A percentile compares a stretch with the other conserved stretches of the same genome.
Conservation (phyloP, 1,140 invertebrate genomes). For the Stegodyphus mimosarum region DNA sequence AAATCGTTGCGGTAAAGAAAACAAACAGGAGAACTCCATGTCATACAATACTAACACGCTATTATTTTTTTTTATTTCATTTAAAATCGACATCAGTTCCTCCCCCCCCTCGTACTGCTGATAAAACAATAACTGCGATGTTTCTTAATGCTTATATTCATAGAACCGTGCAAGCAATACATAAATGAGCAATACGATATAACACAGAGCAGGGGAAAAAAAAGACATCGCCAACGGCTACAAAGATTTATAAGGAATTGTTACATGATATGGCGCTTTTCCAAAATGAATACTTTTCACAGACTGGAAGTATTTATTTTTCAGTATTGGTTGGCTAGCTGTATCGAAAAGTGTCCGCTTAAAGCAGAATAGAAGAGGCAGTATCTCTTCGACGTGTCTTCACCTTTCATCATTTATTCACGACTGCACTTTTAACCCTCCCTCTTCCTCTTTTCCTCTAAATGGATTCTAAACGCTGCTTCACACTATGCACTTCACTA, state of each 20-base stretch:
- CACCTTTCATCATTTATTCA: slow-evolving; percentile 57
- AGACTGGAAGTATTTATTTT: neutral
- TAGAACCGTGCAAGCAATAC: too few relatives aligned
- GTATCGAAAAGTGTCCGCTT: neutral
- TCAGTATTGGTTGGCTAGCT: neutral
- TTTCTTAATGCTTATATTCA: too few relatives aligned
- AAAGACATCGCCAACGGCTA: neutral
- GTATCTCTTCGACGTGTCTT: slow-evolving; percentile 21
- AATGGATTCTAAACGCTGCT: slow-evolving; percentile 43
- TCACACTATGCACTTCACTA: neutral
- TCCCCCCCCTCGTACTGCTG: too few relatives aligned
- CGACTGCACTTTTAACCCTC: slow-evolving; percentile 16
- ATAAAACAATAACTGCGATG: too few relatives aligned
- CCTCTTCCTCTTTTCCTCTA: neutral
- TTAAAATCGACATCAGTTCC: too few relatives aligned
- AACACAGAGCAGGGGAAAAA: neutral
- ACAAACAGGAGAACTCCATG: too few relatives aligned
- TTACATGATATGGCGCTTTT: neutral
- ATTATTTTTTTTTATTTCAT: too few relatives aligned
- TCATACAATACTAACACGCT: too few relatives aligned
- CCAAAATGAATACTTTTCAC: neutral
- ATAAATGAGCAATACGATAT: neutral
- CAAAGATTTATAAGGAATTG: neutral
- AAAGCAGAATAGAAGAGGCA: neutral
- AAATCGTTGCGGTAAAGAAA: too few relatives aligned